Evolutionary conservation across 1,140 invertebrate species (phyloP), one percentile per base, ranked within the genome.

Genomic region (Philopotamus ludificatus): DNA sequence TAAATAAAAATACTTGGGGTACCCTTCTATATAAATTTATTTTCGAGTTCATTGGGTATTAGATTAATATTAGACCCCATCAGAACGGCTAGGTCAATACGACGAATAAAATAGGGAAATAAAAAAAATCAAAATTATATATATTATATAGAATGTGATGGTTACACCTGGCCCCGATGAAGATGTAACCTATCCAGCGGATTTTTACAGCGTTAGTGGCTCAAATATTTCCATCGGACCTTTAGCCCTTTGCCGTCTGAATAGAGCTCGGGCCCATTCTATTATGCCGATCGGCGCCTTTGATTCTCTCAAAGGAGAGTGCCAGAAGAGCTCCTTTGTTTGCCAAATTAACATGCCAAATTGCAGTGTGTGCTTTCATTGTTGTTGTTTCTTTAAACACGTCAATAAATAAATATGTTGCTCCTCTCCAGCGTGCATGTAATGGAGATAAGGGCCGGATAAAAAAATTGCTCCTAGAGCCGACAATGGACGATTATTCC

Each of bases 361-460:
- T 66, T 66, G 65, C 22, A 54, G 39, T 44, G 65, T 39, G 23
- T 50, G 28, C 47, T 51, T 63, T 45, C 53, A 67, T 67, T 67
- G 65, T 67, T 67, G 65, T 58, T n/a, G 12, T 51, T 51, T 26
- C 25, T 51, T 34, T 60, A 60, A 62, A 62, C 65, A 62, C 65
- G 60, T 66, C 65, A 66, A 62, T 63, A 67, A 63, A 67, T 61
- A 67, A 39, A 63, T 54, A 55, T 12, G 60, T 63, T 63, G 23
- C 49, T 44, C 45, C 34, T 34, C 28, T 34, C 28, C 4, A 7
- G 4, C 12, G 4, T 21, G 16, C 28, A 34, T 20, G 28, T 41
- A 63, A 26, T 15, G 20, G n/a, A 21, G 45, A 21, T 16, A 49
- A 49, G 45, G 10, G 45, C 8, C 18, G 22, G 21, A 21, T n/a